Conservation (phyloP, 2,113 vertebrate species). For the Nasalis larvatus region DNA sequence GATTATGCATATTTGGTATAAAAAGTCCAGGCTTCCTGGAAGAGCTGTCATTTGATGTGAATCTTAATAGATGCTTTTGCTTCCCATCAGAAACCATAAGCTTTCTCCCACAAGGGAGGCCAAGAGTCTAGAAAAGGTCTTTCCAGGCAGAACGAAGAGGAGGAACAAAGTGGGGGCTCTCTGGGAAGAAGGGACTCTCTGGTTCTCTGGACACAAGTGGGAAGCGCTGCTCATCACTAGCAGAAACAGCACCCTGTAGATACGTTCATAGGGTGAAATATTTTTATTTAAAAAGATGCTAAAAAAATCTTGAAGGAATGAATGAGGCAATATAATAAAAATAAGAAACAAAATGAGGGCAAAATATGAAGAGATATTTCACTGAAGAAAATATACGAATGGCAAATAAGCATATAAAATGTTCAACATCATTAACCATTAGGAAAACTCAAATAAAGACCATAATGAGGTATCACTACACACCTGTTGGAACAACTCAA, state of each 20-base stretch:
- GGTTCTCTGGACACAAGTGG: neutral
- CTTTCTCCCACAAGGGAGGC: neutral
- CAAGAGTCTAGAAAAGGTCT: neutral
- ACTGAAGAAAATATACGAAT: neutral
- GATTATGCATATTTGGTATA: neutral
- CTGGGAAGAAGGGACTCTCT: neutral
- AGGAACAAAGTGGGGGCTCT: neutral
- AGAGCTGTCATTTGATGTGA: neutral
- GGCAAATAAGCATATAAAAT: neutral
- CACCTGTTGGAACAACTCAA: neutral
- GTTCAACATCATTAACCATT: neutral
- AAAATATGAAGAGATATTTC: neutral
- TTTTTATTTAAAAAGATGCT: neutral
- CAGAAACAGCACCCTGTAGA: neutral
- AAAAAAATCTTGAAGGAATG: neutral
- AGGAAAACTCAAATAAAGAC: neutral
- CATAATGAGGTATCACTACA: neutral
- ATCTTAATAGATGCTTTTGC: neutral
- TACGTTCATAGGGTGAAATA: neutral
- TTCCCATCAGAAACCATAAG: neutral
- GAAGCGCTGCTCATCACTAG: neutral
- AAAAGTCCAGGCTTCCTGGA: slow-evolving; percentile 5
- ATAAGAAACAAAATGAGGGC: neutral
- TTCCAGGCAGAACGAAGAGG: neutral
- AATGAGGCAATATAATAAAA: neutral